A percentile compares a stretch with the other conserved stretches of the same genome.
phyloP scores from a whole-genome alignment of 2,797 vertebrate species.

The Enteromius argenteus region DNA sequence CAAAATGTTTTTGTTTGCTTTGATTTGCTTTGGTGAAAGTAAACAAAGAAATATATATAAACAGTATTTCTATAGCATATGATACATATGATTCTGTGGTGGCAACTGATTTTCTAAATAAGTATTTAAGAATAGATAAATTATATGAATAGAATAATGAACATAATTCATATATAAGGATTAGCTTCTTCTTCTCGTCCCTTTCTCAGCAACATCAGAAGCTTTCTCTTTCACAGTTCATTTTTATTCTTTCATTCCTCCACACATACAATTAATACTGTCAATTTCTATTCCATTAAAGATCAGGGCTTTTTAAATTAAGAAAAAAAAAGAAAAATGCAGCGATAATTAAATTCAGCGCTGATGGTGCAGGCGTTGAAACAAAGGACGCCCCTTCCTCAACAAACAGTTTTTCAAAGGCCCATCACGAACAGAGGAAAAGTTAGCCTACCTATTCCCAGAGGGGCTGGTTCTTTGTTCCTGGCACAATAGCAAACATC shows the following conservation, averaged over 20 bases:
- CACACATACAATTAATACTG: slow-evolving; percentile 45
- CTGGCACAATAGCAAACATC: slow-evolving; percentile 74
- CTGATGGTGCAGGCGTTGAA: slow-evolving; percentile 69
- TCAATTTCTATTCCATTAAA: slow-evolving; percentile 52
- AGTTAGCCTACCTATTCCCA: slow-evolving; percentile 71
- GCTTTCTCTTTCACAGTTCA: slow-evolving; percentile 38
- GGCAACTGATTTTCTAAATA: too few species aligned
- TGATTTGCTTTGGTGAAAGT: too few species aligned
- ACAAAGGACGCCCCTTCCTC: slow-evolving; percentile 71
- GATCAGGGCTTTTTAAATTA: slow-evolving; percentile 54
- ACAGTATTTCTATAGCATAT: too few species aligned
- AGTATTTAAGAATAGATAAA: too few species aligned
- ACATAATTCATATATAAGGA: slow-evolving; percentile 13
- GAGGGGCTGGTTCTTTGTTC: slow-evolving; percentile 78
- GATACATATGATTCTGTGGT: too few species aligned
- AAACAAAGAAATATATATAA: too few species aligned
- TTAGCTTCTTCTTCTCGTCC: slow-evolving; percentile 10
- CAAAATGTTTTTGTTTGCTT: too few species aligned
- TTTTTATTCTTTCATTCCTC: slow-evolving; percentile 44
- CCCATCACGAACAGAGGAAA: slow-evolving; percentile 67
- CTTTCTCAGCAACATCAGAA: slow-evolving; percentile 36
- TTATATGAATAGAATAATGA: too few species aligned
- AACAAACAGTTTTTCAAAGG: slow-evolving; percentile 74
- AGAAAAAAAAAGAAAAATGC: neutral
- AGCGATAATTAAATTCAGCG: neutral